These are phyloP conservation scores for Anser brachyrhynchus DNA, from an alignment of 2,113 vertebrate genomes.

Conservation along the genomic window DNA sequence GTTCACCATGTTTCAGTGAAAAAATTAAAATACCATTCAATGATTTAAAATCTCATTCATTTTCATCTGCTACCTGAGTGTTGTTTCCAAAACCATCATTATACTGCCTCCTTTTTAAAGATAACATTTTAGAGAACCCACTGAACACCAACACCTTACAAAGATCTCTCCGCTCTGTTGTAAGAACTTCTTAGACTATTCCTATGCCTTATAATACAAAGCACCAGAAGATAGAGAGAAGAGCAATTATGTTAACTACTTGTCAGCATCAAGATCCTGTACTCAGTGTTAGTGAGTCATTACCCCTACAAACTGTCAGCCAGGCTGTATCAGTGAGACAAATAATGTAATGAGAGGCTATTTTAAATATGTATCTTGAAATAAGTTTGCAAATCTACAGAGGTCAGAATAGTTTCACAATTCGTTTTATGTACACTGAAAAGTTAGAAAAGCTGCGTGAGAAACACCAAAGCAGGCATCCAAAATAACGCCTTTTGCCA, in stretches of 20 bases:
- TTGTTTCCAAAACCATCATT: conserved; percentile 29
- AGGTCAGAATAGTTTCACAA: neutral
- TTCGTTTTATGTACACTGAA: neutral
- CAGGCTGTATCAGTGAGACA: neutral
- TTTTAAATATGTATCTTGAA: neutral
- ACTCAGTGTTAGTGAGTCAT: conserved; percentile 47
- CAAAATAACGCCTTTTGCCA: neutral
- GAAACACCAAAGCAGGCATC: neutral
- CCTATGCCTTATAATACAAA: conserved; percentile 29
- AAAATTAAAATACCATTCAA: conserved; percentile 33
- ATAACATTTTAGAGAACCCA: neutral
- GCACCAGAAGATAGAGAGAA: conserved; percentile 35
- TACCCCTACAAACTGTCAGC: conserved; percentile 41
- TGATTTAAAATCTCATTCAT: conserved; percentile 41
- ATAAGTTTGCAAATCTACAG: neutral
- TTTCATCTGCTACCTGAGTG: conserved; percentile 1
- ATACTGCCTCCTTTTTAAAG: conserved; percentile 36
- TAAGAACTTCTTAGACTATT: neutral
- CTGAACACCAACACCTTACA: neutral
- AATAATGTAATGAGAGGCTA: neutral
- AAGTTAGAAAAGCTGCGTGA: neutral
- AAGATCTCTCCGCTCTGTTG: neutral
- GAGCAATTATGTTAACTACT: conserved; percentile 59
- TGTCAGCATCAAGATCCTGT: conserved; percentile 36
- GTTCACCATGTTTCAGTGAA: conserved; percentile 24